Evolutionary conservation across 2,797 vertebrate genomes (phyloP).

Genomic region (Fringilla coelebs): DNA sequence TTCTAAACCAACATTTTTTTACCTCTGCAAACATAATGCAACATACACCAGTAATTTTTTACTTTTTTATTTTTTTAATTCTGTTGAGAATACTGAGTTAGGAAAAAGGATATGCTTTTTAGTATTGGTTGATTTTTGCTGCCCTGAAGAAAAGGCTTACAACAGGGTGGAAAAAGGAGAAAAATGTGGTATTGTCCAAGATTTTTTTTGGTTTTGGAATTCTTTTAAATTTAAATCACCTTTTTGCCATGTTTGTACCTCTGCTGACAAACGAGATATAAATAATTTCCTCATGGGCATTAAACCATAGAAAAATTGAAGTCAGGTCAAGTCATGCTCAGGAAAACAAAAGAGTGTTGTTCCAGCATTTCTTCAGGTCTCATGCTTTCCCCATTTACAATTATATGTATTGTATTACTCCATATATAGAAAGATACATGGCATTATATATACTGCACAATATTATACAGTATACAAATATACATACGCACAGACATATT

Average conservation of each 20-base stretch:
- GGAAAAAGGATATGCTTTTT: not conserved
- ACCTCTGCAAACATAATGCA: not conserved
- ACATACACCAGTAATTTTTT: rapidly evolving
- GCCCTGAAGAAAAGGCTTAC: not conserved
- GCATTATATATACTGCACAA: not conserved
- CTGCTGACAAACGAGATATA: not conserved
- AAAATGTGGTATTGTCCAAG: not conserved
- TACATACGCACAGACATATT: not conserved
- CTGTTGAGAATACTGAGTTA: not conserved
- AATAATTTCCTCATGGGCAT: not conserved
- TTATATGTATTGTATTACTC: not conserved
- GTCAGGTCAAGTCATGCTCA: not conserved
- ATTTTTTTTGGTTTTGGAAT: not conserved
- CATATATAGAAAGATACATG: rapidly evolving
- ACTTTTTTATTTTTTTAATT: not conserved
- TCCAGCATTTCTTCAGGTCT: not conserved
- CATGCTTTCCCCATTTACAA: not conserved
- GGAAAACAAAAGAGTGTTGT: not conserved
- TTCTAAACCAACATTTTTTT: not conserved
- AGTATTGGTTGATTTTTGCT: not conserved
- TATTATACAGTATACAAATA: not conserved
- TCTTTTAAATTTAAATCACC: not conserved
- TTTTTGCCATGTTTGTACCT: not conserved
- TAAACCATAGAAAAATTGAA: not conserved
- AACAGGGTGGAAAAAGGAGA: not conserved